Conservation (phyloP, 2,888 invertebrate genomes). For the Leptinotarsa tumamoca region DNA sequence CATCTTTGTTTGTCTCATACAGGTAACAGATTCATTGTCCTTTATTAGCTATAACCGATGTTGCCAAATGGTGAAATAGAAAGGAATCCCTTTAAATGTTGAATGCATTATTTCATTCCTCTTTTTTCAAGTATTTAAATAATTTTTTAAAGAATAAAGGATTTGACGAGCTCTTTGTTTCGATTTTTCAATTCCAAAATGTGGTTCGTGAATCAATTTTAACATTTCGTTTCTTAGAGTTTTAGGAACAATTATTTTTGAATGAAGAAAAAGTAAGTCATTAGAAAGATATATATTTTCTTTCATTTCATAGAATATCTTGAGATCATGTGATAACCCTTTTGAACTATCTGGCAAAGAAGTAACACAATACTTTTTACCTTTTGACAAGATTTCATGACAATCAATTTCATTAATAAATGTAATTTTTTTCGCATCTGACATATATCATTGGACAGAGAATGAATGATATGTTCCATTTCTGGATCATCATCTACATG, state of each 20-base stretch:
- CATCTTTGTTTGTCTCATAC: too few species aligned
- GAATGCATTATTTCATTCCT: too few species aligned
- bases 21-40: too few species aligned
- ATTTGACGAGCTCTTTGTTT: conserved; percentile 42
- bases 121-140: too few species aligned
- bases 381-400: neutral
- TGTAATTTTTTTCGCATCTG: conserved; percentile 26
- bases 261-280: conserved; percentile 34
- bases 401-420: conserved; percentile 30
- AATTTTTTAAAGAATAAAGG: conserved; percentile 39
- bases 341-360: conserved; percentile 3
- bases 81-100: too few species aligned
- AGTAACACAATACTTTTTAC: neutral
- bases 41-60: too few species aligned
- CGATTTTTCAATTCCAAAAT: conserved; percentile 52
- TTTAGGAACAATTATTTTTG: conserved; percentile 47
- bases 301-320: conserved; percentile 29
- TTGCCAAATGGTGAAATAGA: too few species aligned
- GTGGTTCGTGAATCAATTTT: conserved; percentile 48
- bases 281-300: conserved; percentile 32
- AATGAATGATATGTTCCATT: conserved; percentile 12
- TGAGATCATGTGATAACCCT: neutral
- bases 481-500: conserved; percentile 5
- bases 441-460: conserved; percentile 17
- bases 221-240: conserved; percentile 41